Base-by-base conservation (phyloP, 2,797 vertebrate genomes). In the Lagocephalus sceleratus region DNA sequence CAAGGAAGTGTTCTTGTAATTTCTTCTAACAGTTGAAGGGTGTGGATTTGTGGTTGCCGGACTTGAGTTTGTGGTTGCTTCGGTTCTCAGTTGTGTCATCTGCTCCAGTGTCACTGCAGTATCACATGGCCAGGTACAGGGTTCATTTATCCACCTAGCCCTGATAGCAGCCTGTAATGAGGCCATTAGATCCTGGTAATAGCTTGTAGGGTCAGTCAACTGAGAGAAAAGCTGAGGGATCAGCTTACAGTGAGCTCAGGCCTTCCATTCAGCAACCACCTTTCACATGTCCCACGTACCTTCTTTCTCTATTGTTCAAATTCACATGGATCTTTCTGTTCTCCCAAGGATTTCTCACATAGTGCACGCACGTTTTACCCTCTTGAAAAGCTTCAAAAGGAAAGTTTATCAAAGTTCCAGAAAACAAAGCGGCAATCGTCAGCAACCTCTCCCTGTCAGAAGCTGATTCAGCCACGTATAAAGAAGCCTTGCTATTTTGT, bases 161-260 rank as follows among this genome's bases (percentile, higher is more conserved):
- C 72, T 88, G 63, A 86, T 79, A 64, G 69, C 62, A 75, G 51
- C 62, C 72, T 96, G 94, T 98, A 98, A 98, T 97, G 91, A 95
- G 93, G 88, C 88, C 93, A 92, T 95, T 94, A 95, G 91, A 91
- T 84, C 70, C 88, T 78, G 79, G 87, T 96, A 95, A 94, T 94
- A 86, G 78, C 90, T 94, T 96, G 94, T 95, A 84, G 87, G 89
- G 84, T 69, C 86, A 91, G 77, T 92, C 88, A 80, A 79, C 88
- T 80, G 82, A 75, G 88, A 90, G 86, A 85, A 88, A 68, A 83
- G 81, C 49, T 59, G 42, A 41, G 3, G 73, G 88, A 93, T 95
- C 91, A 68, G 77, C 82, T 94, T 80, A 53, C 39, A 11, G 1
- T 7, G 16, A 66, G 63, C 47, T 57, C 58, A n/a, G 39, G 51